These are phyloP conservation scores for Oscheius sp. DNA, from an alignment of 2,888 invertebrate species.

Conservation along the genomic window DNA sequence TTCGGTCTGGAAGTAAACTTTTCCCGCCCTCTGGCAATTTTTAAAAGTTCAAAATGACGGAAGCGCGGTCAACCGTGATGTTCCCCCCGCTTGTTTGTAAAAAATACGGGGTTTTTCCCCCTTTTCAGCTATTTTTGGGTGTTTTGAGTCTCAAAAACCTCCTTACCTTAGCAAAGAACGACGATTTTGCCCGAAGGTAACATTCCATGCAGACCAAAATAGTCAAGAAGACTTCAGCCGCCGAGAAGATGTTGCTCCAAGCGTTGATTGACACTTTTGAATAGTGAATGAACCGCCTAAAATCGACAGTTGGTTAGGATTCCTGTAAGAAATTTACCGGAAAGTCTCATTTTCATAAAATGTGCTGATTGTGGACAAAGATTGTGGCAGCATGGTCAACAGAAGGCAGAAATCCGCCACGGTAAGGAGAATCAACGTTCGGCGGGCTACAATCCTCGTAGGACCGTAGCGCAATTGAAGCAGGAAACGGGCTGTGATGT, in stretches of 20 bases:
- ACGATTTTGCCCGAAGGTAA: constrained; percentile 23
- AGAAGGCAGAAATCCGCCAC: constrained; percentile 33
- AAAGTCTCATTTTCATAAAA: constrained; percentile 36
- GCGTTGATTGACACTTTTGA: constrained; percentile 35
- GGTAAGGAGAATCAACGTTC: constrained; percentile 11
- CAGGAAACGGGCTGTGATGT: constrained; percentile 11
- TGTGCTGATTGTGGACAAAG: constrained; percentile 15
- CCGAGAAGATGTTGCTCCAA: constrained; percentile 36
- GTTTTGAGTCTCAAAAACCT: neutral
- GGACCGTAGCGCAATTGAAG: constrained; percentile 27
- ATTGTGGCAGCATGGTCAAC: constrained; percentile 36
- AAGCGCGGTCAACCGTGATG: no score
- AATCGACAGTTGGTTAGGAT: neutral
- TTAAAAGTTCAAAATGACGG: neutral
- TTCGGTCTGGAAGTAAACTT: no score
- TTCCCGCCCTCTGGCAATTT: no score
- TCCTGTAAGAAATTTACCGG: neutral
- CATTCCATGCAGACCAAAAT: constrained; percentile 34
- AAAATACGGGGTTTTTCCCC: no score
- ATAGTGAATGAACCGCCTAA: constrained; percentile 37
- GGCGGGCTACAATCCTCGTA: constrained; percentile 5
- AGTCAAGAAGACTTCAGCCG: constrained; percentile 36
- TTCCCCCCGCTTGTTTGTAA: neutral
- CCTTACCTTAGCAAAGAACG: constrained; percentile 22
- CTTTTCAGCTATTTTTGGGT: no score